Base-by-base conservation (phyloP, 2,888 invertebrate species). In the Tryphoninae sp. region DNA sequence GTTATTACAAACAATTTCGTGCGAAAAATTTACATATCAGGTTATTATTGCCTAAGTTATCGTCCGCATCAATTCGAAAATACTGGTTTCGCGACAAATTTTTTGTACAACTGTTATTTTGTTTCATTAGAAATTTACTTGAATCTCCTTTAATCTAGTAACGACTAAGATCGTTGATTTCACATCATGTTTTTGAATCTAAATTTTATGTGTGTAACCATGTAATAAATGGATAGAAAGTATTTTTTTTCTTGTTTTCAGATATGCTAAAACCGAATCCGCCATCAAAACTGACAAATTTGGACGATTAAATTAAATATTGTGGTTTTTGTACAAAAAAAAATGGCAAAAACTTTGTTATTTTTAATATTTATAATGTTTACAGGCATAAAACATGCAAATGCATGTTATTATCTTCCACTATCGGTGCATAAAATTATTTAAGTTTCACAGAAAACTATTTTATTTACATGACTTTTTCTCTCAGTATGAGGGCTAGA, bases 401-500 rank as follows among this genome's bases (percentile, higher is more conserved):
- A 59, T 23, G 11, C 23, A 8, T 49, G 49, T 7, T 23, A 59
- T 23, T 26, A 23, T 59, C 26, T 59, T 59, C 26, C 9, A 23
- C 59, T 8, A 22, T 59, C 23, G 59, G 26, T 59, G 59, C 13
- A 59, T 59, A 59, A 22, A 59, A 23, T 59, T 23, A 9, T 59
- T 59, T 23, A 26, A 8, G 61, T 13, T 61, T 33, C 13, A 61
- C 61, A 33, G 33, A 9, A 26, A 61, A 33, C n/a, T 61, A n/a
- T 61, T 61, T 11, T 40, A 33, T 61, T 61, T 61, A 7, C 33
- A 61, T 40, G 33, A 61, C 16, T 61, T 61, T 61, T 61, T 33
- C 26, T 61, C 33, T 61, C 61, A 61, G 13, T 61, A 61, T 61
- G 61, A 16, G 33, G 61, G 26, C 13, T 61, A 61, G 19, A 61